Percentiles rank a stretch among this genome's conserved stretches.
phyloP scores from a whole-genome alignment of 2,113 vertebrate genomes.

The Origma solitaria region DNA sequence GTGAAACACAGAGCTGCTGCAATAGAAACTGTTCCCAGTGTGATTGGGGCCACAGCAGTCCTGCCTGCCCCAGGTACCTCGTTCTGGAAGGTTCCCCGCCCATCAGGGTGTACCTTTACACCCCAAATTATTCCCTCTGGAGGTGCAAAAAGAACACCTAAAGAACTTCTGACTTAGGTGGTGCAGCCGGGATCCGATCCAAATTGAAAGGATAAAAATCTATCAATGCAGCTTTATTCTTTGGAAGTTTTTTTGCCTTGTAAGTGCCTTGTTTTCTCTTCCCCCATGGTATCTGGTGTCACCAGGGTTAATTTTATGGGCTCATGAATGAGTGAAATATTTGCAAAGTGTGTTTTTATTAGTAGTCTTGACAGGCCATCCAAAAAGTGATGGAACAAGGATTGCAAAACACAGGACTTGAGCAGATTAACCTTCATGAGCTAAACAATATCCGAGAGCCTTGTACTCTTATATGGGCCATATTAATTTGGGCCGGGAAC shows the following conservation, averaged over 20 bases:
- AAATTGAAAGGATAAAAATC: not conserved
- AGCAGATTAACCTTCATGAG: not conserved
- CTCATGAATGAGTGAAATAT: rapidly evolving
- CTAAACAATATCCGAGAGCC: not conserved
- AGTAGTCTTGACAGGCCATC: not conserved
- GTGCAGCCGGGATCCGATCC: not conserved
- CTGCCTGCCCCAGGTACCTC: not conserved
- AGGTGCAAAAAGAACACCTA: not conserved
- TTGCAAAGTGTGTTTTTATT: not conserved
- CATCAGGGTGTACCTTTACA: no score
- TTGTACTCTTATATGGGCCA: not conserved
- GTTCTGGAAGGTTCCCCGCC: not conserved
- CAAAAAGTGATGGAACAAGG: not conserved
- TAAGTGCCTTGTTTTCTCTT: not conserved
- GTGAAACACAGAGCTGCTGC: not conserved
- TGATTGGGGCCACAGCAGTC: not conserved
- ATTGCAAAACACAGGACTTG: not conserved
- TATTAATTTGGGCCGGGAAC: not conserved
- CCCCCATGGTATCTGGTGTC: rapidly evolving
- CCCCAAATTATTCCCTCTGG: not conserved
- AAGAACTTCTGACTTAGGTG: not conserved
- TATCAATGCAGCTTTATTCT: not conserved
- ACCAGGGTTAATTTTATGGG: not conserved
- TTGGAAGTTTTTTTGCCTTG: not conserved
- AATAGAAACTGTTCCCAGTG: not conserved